phyloP scores from a whole-genome alignment of 2,113 vertebrate genomes.

The Aplodontia rufa region DNA sequence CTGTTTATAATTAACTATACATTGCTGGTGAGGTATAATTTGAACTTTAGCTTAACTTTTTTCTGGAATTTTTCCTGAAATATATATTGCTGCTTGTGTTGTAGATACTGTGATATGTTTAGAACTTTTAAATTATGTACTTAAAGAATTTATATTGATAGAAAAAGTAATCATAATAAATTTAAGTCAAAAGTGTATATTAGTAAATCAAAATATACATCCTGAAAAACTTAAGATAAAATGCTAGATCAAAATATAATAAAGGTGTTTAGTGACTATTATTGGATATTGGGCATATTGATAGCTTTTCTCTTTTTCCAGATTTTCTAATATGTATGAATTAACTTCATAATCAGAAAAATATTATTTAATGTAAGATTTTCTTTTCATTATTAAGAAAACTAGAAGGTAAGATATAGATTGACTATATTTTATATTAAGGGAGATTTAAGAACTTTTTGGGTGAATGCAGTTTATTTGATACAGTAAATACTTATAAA shows the following conservation, averaged over 20 bases:
- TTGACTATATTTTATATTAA: neutral
- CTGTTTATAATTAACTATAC: slow-evolving; percentile 11
- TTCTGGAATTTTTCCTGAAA: neutral
- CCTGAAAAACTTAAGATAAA: neutral
- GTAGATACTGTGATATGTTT: neutral
- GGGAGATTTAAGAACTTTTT: neutral
- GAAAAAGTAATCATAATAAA: neutral
- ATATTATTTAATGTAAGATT: neutral
- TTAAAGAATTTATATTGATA: neutral
- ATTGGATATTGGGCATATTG: neutral
- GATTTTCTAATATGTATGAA: neutral
- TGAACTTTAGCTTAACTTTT: neutral
- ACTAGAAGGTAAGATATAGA: neutral
- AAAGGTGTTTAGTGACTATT: neutral
- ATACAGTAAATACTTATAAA: neutral
- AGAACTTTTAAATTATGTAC: neutral
- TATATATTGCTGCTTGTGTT: neutral
- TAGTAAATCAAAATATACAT: neutral
- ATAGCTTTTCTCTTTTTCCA: neutral
- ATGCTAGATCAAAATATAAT: neutral
- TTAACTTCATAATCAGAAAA: neutral
- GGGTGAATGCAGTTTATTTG: neutral
- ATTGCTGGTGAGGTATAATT: neutral
- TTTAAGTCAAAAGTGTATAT: neutral
- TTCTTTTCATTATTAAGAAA: neutral